Conservation (phyloP, 2,888 invertebrate genomes). For the Calameuta filiformis region DNA sequence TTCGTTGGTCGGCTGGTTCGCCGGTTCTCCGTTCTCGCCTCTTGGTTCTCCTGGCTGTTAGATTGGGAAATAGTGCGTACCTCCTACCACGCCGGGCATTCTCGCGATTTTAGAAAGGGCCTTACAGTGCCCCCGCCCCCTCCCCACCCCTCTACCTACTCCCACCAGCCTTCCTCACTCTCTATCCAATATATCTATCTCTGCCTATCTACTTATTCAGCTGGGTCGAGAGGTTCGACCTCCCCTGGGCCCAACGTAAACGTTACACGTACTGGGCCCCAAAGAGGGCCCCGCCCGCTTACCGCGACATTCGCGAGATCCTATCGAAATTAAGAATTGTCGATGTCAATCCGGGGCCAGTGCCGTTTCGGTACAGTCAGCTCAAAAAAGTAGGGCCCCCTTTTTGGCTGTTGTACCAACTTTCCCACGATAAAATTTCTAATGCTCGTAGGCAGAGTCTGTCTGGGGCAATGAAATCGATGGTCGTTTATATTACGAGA, state of each 20-base stretch:
- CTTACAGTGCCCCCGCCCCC: constrained; percentile 26
- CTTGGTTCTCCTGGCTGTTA: constrained; percentile 33
- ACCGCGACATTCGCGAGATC: neutral
- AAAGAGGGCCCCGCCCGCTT: neutral
- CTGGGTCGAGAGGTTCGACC: neutral
- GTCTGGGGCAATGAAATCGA: neutral
- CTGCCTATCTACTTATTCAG: neutral
- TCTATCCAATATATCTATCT: constrained; percentile 16
- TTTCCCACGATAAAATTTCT: neutral
- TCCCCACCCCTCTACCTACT: constrained; percentile 1
- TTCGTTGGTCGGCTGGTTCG: constrained; percentile 57
- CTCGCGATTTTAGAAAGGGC: constrained; percentile 60
- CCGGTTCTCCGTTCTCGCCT: constrained; percentile 30
- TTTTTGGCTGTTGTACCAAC: neutral
- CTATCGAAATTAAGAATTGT: neutral
- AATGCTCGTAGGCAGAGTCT: neutral
- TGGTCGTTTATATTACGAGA: neutral
- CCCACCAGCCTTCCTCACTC: constrained; percentile 15
- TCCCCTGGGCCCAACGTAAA: neutral
- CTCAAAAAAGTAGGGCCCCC: neutral
- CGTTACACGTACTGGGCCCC: neutral
- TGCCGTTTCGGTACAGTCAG: neutral
- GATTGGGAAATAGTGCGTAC: constrained; percentile 54
- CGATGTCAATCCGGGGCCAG: neutral
- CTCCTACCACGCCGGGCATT: constrained; percentile 45